Evolutionary conservation across 2,888 invertebrate species (phyloP), one percentile per base, ranked within the genome.

Genomic region (Brachyopa scutellaris): DNA sequence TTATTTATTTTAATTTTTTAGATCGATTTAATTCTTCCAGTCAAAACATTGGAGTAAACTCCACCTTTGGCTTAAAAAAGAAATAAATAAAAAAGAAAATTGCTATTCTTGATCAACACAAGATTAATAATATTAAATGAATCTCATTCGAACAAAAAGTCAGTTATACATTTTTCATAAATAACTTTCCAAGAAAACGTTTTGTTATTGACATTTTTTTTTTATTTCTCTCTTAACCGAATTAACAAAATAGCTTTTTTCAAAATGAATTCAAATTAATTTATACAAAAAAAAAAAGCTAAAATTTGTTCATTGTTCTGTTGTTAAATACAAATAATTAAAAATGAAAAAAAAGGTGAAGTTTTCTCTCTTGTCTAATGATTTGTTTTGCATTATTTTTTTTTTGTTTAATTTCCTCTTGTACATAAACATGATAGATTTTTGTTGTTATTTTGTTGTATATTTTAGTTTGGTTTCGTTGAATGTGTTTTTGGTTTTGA

Each of bases 1-100:
- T 59, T 57, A 47, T 61, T 19, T 64, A 42, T 57, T 47, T 42
- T 78, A 76, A 15, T 49, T 76, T 64, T 59, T 79, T 36, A 36
- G 36, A 49, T 83, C 36, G 61, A 67, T 66, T 77, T 61, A 66
- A 2, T 82, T 77, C 57, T 76, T 79, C 70, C 72, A 80, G 77
- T 85, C 78, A 77, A 84, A 85, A 85, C 85, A 84, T 86, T 88
- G 90, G 90, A 90, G 90, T 85, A 88, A 90, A 90, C 90, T 90
- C 90, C 90, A 89, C 90, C 90, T 90, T 90, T 88, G 86, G 85
- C 85, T 86, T 84, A 42, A 11, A 67, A 76, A 67, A 29, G 31
- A 13, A 40, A 74, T 57, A 57, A 64, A 62, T 36, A 19, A 47
- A 47, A 72, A 77, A 82, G 31, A 57, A 74, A 84, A 85, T 55